Evolutionary conservation across 2,888 invertebrate genomes (phyloP), one percentile per base, ranked within the genome.

Genomic region (Drosophila limbata): DNA sequence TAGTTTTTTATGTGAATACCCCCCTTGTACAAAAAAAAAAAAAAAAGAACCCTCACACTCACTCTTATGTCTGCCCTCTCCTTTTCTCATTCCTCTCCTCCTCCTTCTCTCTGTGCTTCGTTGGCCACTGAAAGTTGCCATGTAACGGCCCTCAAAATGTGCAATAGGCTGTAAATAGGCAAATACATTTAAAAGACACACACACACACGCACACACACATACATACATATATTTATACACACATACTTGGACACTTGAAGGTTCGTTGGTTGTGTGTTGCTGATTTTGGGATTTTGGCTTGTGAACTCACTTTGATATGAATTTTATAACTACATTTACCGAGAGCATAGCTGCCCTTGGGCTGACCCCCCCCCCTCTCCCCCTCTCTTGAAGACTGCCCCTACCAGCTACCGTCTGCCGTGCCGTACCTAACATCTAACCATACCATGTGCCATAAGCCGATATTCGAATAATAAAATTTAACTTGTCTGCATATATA

Each of bases 151-250:
- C 79, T 77, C 85, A 74, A 88, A 84, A 83, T 88, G 84, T 88
- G 86, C 84, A 88, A 85, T 84, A 88, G 86, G 81, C 86, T 88
- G 84, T 88, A 86, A 85, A 86, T 88, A 88, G 88, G 87, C 84
- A 85, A 84, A 84, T 85, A 83, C 76, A 76, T 87, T 84, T 81
- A 25, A 62, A 57, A 69, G 21, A 73, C 70, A 61, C 62, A 62
- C 48, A 60, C 9, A 48, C 53, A 57, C 35, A 59, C 13, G 56
- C 19, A 63, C 35, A 45, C 5, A 47, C 33, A 55, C 11, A 37
- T 5, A 56, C 51, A 45, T 19, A 52, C 11, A 44, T n/a, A 55
- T 31, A 48, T 15, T 45, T 17, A 4, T 11, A 15, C 37, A 37
- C 25, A 35, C 15, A 44, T n/a, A 40, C 3, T 11, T 25, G 17